phyloP scores from a whole-genome alignment of 2,888 invertebrate genomes.

The Lasioglossum pauxillum region DNA sequence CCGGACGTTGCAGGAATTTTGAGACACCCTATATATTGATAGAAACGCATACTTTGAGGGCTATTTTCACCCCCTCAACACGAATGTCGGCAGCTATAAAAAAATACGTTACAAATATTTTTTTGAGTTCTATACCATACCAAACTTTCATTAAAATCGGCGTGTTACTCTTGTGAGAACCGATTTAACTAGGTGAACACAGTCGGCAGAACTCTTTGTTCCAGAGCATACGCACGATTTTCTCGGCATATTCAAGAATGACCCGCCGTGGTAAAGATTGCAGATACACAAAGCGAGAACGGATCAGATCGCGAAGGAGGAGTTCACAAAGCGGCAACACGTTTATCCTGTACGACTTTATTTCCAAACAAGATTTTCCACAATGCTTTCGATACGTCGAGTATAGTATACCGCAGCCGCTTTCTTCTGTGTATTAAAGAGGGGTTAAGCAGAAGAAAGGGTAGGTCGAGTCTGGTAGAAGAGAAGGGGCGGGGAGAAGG shows the following conservation, averaged over 20 bases:
- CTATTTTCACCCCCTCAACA: too few relatives aligned
- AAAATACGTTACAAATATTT: too few relatives aligned
- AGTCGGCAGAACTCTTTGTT: not conserved
- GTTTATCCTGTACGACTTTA: not conserved
- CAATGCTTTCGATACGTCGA: conserved; percentile 4
- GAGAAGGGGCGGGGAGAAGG: not conserved
- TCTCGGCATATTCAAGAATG: not conserved
- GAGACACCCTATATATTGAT: too few relatives aligned
- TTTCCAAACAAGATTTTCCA: conserved; percentile 8
- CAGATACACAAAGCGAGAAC: not conserved
- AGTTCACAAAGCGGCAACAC: not conserved
- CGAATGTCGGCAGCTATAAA: too few relatives aligned
- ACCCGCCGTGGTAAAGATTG: not conserved
- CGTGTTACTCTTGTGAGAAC: too few relatives aligned
- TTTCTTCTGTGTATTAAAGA: conserved; percentile 20
- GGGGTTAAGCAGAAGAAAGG: conserved; percentile 16
- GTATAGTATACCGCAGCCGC: conserved; percentile 10
- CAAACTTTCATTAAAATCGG: too few relatives aligned
- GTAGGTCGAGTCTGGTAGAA: not conserved
- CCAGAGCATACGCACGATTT: not conserved
- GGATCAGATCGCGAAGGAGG: not conserved
- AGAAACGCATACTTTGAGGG: too few relatives aligned
- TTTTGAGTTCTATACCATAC: too few relatives aligned
- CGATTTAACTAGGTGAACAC: not conserved
- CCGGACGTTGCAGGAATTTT: too few relatives aligned